A percentile compares a stretch with the other conserved stretches of the same genome.
Evolutionary conservation across 2,888 invertebrate species (phyloP).

Genomic region (Dryocosmus kuriphilus): DNA sequence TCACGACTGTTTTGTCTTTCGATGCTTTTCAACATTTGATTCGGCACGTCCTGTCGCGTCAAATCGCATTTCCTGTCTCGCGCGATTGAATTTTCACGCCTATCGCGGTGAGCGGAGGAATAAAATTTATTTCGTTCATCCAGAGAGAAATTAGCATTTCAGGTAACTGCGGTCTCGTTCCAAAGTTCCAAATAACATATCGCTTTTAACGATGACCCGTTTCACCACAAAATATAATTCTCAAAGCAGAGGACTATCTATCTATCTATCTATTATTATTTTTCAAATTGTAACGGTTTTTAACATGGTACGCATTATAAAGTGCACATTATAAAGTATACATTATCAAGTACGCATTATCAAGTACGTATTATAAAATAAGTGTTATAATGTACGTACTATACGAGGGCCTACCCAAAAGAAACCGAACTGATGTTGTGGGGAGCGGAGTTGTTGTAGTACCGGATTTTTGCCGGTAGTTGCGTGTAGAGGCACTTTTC

Average conservation of each 20-base stretch:
- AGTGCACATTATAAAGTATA: too few species aligned
- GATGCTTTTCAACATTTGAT: slow-evolving; percentile 38
- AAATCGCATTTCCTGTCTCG: slow-evolving; percentile 37
- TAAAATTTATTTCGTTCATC: slow-evolving; percentile 37
- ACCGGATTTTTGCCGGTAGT: too few species aligned
- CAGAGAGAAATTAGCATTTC: slow-evolving; percentile 29
- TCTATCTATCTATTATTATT: too few species aligned
- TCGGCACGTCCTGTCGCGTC: slow-evolving; percentile 38
- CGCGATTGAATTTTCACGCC: slow-evolving; percentile 34
- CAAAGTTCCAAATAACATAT: neutral
- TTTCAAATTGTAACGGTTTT: neutral
- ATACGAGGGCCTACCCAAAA: too few species aligned
- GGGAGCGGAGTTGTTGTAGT: too few species aligned
- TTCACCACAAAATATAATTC: neutral
- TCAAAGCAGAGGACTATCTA: too few species aligned
- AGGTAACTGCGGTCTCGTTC: neutral
- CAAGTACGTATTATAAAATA: too few species aligned
- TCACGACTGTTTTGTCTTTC: slow-evolving; percentile 26
- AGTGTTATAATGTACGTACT: too few species aligned
- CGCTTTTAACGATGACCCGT: neutral
- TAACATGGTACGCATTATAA: neutral
- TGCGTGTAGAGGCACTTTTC: too few species aligned
- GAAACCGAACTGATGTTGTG: too few species aligned
- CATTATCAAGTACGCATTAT: too few species aligned
- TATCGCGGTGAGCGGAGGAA: slow-evolving; percentile 22